Evolutionary conservation across 2,113 vertebrate species (phyloP), one percentile per base, ranked within the genome.

Genomic region (Madoqua kirkii): DNA sequence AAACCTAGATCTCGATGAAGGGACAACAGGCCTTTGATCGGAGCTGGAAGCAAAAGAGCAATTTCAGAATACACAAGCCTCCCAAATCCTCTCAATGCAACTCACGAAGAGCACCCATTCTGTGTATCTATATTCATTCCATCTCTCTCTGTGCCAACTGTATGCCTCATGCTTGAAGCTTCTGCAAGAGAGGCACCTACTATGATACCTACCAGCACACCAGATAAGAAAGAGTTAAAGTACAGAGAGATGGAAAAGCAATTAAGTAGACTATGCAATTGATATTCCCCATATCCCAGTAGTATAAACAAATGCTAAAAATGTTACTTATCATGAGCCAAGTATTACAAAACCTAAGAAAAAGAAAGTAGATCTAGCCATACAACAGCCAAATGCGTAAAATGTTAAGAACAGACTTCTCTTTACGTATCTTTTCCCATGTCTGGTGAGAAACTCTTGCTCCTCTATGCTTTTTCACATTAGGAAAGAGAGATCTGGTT

Each of bases 1-100:
- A 95, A 99, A 99, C 59, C 99, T 98, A 62, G 99, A 99, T 92
- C 99, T 99, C 4, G 99, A 99, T 0, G 99, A 97, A 62, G 98
- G 98, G 95, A 99, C 98, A 62, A 99, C 95, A 85, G 98, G 98
- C 98, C 98, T 99, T 78, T 99, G 98, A 82, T 99, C 99, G 83
- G 98, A 98, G 98, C 99, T 99, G 98, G 43, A 98, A 98, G 97
- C 88, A 62, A 95, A 98, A 98, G 95, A 93, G 29, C 21, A 79
- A 33, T 43, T 87, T 97, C 55, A 97, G 62, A 27, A 71, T 21
- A 76, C 82, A 81, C 40, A 57, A 13, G 40, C 62, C 64, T 62
- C 62, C 83, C 15, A 43, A 5, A 21, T 7, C 16, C 50, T 33
- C n/a, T 50, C 55, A 60, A 14, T 21, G 11, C 86, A 7, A 31